Conservation (phyloP, 64 coral and sea anemone species). For the Pocillopora damicornis region DNA sequence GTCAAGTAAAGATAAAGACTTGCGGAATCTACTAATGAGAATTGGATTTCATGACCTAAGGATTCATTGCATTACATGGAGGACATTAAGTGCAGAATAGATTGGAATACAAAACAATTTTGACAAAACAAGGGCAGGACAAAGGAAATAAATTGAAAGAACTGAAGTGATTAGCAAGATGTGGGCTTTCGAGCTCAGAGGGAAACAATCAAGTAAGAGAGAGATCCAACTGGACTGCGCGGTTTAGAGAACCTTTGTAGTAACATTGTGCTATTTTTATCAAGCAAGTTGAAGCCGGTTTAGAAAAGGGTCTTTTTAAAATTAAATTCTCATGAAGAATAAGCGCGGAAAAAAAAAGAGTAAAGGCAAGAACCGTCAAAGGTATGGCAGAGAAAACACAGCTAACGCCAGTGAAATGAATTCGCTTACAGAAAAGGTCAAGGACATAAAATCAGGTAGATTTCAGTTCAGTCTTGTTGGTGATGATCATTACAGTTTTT, state of each 20-base stretch:
- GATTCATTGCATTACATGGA: background rate
- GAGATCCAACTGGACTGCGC: too few species aligned
- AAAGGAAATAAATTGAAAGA: constrained; percentile 11
- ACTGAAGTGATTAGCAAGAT: background rate
- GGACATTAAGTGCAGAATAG: background rate
- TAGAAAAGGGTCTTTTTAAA: background rate
- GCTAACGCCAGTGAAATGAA: background rate
- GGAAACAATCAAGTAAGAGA: too few species aligned
- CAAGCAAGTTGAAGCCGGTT: too few species aligned
- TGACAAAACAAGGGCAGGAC: constrained; percentile 1
- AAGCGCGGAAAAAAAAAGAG: background rate
- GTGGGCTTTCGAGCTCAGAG: too few species aligned
- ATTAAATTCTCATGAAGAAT: background rate
- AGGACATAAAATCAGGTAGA: background rate
- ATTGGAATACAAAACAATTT: background rate
- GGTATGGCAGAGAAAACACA: background rate
- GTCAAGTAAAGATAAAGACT: too few species aligned
- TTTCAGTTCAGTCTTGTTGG: background rate
- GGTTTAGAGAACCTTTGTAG: too few species aligned
- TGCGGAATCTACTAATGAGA: too few species aligned
- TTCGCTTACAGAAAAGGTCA: background rate
- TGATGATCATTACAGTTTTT: constrained; percentile 17
- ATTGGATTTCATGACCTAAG: too few species aligned
- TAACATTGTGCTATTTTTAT: too few species aligned
- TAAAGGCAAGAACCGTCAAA: background rate